Base-by-base conservation (phyloP, 2,113 vertebrate species). In the Lepisosteus oculatus region DNA sequence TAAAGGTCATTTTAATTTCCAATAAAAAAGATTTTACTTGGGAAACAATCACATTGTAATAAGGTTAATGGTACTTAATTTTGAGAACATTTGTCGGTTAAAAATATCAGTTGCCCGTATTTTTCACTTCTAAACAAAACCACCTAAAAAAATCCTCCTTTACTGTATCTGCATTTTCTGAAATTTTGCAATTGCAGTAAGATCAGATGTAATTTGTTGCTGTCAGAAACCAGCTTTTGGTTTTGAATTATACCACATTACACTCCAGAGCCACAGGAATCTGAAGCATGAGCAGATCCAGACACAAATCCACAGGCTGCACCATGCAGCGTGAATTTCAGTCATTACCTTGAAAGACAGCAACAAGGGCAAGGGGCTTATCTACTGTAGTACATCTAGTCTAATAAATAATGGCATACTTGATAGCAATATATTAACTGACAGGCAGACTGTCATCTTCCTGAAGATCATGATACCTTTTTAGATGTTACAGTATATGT, bases 331-430 rank as follows among this genome's bases (percentile, higher is more conserved):
- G 77, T 73, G 77, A 78, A 78, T 85, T 69, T 84, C 71, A 77
- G 72, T 83, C 82, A 76, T 87, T 86, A 85, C 84, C 83, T 84
- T 89, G 84, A 88, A 86, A 85, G 82, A 82, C 57, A 29, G 68
- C 73, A 86, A 83, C 80, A 86, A 88, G 85, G 86, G 77, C 77
- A 77, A 51, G 57, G 9, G 78, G 74, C 82, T 88, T 84, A 85
- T 89, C 82, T 79, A 75, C 74, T 74, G 75, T 81, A 70, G 75
- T 79, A 78, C 81, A 85, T 79, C 77, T 78, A 78, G 79, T 83
- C 76, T 89, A 85, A 85, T 88, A 85, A 87, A 87, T 87, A 87
- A 84, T 75, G 75, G 61, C 78, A 74, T 82, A 78, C 86, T 88
- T 81, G 79, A 83, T 79, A 78, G 76, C 67, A 76, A 72, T 79